A percentile compares a stretch with the other conserved stretches of the same genome.
These are phyloP conservation scores for Prionailurus bengalensis DNA, from an alignment of 2,113 vertebrate species.

Conservation along the genomic window DNA sequence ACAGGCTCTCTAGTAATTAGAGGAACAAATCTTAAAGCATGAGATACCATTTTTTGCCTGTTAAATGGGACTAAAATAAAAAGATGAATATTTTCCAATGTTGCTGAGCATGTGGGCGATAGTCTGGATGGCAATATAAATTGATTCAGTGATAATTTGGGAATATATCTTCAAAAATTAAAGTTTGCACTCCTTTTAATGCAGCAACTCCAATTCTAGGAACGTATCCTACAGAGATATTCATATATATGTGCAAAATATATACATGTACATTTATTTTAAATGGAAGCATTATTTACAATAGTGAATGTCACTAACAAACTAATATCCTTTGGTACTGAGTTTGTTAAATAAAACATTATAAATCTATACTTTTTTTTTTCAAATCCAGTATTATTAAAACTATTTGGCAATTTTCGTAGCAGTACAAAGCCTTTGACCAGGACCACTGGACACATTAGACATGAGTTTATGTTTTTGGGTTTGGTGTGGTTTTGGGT, in stretches of 20 bases:
- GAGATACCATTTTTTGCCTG: background rate
- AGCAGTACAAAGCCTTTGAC: slow-evolving; percentile 72
- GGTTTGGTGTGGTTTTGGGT: background rate
- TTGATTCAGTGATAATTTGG: background rate
- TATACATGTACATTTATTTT: background rate
- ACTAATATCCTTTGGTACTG: background rate
- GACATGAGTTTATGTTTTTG: slow-evolving; percentile 64
- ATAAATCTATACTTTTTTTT: background rate
- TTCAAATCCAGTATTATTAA: slow-evolving; percentile 88
- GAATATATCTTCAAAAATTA: background rate
- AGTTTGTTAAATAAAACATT: background rate
- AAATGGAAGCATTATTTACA: background rate
- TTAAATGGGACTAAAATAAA: background rate
- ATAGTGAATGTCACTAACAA: background rate
- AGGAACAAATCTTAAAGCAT: slow-evolving; percentile 21
- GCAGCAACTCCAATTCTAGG: background rate
- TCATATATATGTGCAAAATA: background rate
- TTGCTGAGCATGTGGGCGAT: background rate
- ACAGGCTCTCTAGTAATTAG: background rate
- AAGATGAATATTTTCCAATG: background rate
- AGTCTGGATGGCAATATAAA: background rate
- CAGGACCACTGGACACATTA: slow-evolving; percentile 60
- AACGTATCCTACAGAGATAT: background rate
- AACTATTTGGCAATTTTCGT: slow-evolving; percentile 69
- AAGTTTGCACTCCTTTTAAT: background rate